Evolutionary conservation across 2,797 vertebrate species (phyloP).

Genomic region (Parauchenoglanis ngamensis): DNA sequence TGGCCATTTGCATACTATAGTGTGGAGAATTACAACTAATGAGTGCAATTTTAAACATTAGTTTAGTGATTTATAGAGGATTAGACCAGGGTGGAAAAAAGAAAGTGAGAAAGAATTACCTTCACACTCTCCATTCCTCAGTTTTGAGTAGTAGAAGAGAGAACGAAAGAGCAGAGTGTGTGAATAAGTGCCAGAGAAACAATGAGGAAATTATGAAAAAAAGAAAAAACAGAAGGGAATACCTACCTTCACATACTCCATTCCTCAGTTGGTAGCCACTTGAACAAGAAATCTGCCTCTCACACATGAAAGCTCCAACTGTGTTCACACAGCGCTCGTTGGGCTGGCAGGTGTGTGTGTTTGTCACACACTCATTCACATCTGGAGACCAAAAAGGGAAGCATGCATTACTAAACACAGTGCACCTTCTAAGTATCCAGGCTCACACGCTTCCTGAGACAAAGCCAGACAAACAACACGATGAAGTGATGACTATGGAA

Average conservation of each 20-base stretch:
- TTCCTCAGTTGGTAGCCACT: slow-evolving; percentile 77
- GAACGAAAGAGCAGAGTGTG: neutral
- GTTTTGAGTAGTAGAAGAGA: neutral
- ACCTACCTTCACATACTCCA: slow-evolving; percentile 82
- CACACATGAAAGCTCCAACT: slow-evolving; percentile 83
- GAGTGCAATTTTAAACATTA: neutral
- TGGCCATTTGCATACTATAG: neutral
- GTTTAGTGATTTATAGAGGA: neutral
- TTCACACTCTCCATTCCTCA: neutral
- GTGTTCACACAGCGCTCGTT: slow-evolving; percentile 86
- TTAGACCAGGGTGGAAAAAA: neutral
- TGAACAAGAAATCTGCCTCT: slow-evolving; percentile 81
- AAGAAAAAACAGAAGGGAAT: neutral
- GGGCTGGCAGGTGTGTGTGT: slow-evolving; percentile 81
- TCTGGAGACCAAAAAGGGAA: slow-evolving; percentile 70
- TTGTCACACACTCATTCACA: slow-evolving; percentile 86
- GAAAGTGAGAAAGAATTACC: neutral
- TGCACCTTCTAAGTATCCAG: slow-evolving; percentile 14
- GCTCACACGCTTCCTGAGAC: neutral
- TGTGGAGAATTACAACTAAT: neutral
- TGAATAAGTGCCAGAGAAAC: neutral
- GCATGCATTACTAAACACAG: slow-evolving; percentile 5
- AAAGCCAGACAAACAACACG: neutral
- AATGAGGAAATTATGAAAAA: neutral
- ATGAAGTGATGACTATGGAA: neutral